Percentiles rank a stretch among this genome's conserved stretches.
Evolutionary conservation across 2,888 invertebrate species (phyloP).

Genomic region (Agrochola lychnidis): DNA sequence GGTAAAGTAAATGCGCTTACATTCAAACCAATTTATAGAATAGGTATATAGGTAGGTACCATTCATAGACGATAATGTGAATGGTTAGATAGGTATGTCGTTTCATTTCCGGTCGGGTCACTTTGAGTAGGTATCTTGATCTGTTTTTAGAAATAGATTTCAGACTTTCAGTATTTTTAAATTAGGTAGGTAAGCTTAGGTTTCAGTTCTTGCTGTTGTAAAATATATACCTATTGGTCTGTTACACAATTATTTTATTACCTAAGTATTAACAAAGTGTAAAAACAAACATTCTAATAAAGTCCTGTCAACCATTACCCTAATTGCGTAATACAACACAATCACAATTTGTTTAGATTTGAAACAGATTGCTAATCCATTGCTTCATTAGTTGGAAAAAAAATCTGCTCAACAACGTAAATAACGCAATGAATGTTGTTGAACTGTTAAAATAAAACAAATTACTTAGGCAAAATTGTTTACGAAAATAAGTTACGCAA

Average conservation of each 20-base stretch:
- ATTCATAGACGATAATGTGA: slow-evolving; percentile 50
- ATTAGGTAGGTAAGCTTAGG: background rate
- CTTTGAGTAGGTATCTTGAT: background rate
- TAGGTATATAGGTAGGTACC: slow-evolving; percentile 13
- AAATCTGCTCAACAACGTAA: no score
- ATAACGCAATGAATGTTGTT: no score
- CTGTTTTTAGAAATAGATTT: slow-evolving; percentile 5
- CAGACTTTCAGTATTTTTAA: slow-evolving; percentile 4
- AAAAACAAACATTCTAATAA: background rate
- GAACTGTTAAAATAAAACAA: no score
- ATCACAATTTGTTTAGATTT: no score
- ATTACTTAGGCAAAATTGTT: no score
- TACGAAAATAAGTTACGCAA: no score
- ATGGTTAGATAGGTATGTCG: slow-evolving; percentile 46
- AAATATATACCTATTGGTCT: background rate
- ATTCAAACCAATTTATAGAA: slow-evolving; percentile 27
- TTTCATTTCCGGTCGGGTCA: slow-evolving; percentile 50
- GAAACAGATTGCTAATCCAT: no score
- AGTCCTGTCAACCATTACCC: background rate
- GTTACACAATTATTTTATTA: background rate
- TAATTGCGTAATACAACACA: no score
- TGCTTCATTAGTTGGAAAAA: no score
- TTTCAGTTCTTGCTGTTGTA: background rate
- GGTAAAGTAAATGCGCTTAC: slow-evolving; percentile 45
- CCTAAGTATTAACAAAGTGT: background rate